Percentiles rank a stretch among this genome's conserved stretches.
These are phyloP conservation scores for Aselliscus stoliczkanus DNA, from an alignment of 2,797 vertebrate genomes.

Conservation along the genomic window DNA sequence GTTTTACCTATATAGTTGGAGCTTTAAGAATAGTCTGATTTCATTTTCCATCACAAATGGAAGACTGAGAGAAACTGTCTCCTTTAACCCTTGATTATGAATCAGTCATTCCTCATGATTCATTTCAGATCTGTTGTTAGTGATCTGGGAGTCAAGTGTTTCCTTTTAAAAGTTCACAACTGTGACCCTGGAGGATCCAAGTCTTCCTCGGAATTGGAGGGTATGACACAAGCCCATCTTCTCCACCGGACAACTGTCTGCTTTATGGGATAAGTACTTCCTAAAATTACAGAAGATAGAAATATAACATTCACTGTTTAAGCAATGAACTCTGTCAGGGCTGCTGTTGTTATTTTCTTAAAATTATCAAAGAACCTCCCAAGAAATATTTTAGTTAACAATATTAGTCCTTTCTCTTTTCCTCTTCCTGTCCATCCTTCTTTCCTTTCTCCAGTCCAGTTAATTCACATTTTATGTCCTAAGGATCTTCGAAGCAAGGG, in stretches of 20 bases:
- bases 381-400: neutral
- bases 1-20: neutral
- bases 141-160: neutral
- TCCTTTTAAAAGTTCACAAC: neutral
- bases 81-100: neutral
- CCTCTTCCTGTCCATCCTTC: neutral
- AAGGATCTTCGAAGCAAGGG: neutral
- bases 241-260: neutral
- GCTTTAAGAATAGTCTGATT: neutral
- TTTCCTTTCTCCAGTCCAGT: neutral
- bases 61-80: neutral
- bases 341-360: neutral
- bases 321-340: neutral
- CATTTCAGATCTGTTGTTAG: neutral
- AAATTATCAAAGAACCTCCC: neutral
- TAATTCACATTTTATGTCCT: neutral
- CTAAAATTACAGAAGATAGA: neutral
- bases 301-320: neutral
- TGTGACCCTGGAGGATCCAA: neutral
- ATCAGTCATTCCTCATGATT: neutral
- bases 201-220: neutral
- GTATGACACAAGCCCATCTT: neutral
- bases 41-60: neutral
- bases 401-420: neutral
- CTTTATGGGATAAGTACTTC: neutral